Percentiles rank a stretch among this genome's conserved stretches.
phyloP scores from a whole-genome alignment of 2,888 invertebrate species.

The Megamerina dolium region DNA sequence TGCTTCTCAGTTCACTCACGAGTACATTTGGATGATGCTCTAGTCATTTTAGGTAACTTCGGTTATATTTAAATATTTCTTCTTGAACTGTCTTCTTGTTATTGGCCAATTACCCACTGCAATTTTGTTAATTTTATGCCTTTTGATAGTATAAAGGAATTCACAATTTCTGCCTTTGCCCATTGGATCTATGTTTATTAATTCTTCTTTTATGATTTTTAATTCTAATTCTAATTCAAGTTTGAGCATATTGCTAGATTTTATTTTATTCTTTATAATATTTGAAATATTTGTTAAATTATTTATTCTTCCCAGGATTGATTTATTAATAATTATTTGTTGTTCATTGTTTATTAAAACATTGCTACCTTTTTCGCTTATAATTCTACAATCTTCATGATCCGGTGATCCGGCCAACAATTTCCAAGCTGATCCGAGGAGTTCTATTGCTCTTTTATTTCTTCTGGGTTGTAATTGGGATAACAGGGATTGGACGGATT shows the following conservation, averaged over 20 bases:
- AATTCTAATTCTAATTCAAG: neutral
- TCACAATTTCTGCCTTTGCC: neutral
- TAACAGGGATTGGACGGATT: neutral
- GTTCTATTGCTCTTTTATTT: slow-evolving; percentile 1
- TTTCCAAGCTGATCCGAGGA: slow-evolving; percentile 2
- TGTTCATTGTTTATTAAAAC: no score
- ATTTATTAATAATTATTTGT: slow-evolving; percentile 2
- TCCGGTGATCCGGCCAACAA: neutral
- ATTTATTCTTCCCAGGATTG: neutral
- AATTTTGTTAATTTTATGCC: neutral
- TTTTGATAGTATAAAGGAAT: neutral
- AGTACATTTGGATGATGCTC: no score
- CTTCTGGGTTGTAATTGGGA: neutral
- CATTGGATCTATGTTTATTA: slow-evolving; percentile 1
- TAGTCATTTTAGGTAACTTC: no score
- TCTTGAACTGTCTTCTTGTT: no score
- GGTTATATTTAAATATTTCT: no score
- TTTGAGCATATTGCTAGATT: neutral
- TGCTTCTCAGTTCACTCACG: no score
- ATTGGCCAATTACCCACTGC: no score
- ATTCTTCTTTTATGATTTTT: neutral
- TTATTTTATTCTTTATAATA: neutral
- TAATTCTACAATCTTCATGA: neutral
- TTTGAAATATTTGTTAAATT: slow-evolving; percentile 3
- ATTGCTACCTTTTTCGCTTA: no score